These are phyloP conservation scores for Typhlomys cinereus DNA, from an alignment of 2,113 vertebrate species.

Conservation along the genomic window DNA sequence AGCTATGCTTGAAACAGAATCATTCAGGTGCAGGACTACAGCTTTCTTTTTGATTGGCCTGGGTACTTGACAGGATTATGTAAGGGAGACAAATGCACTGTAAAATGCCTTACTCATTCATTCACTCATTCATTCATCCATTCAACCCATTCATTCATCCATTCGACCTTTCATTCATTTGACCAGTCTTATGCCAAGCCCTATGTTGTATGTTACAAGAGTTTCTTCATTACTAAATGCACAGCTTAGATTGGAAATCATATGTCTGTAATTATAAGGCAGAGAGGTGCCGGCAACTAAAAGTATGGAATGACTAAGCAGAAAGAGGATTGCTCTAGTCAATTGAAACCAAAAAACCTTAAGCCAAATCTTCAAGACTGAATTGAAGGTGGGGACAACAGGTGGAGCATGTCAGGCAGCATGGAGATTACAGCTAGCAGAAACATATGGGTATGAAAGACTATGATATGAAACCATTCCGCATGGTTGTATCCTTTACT, in stretches of 20 bases:
- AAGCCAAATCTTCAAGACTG: background rate
- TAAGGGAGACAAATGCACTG: background rate
- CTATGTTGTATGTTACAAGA: background rate
- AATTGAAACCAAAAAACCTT: background rate
- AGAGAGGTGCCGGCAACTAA: background rate
- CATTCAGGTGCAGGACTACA: background rate
- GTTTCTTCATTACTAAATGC: background rate
- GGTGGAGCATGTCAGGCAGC: background rate
- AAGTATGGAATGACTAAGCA: background rate
- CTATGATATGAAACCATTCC: background rate
- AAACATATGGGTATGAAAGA: fast-evolving
- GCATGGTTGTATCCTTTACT: background rate
- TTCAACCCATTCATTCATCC: background rate
- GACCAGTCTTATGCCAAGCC: background rate
- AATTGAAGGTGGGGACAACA: background rate
- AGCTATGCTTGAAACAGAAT: background rate
- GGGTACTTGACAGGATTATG: background rate
- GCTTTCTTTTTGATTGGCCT: background rate
- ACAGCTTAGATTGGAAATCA: background rate
- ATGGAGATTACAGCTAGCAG: background rate
- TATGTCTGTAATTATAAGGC: background rate
- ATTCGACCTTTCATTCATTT: background rate
- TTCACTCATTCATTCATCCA: background rate
- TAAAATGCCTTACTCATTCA: background rate
- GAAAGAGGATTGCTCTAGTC: background rate